Percentiles rank a stretch among this genome's conserved stretches.
Evolutionary conservation across 2,888 invertebrate species (phyloP).

Genomic region (Nasonovia ribisnigri): DNA sequence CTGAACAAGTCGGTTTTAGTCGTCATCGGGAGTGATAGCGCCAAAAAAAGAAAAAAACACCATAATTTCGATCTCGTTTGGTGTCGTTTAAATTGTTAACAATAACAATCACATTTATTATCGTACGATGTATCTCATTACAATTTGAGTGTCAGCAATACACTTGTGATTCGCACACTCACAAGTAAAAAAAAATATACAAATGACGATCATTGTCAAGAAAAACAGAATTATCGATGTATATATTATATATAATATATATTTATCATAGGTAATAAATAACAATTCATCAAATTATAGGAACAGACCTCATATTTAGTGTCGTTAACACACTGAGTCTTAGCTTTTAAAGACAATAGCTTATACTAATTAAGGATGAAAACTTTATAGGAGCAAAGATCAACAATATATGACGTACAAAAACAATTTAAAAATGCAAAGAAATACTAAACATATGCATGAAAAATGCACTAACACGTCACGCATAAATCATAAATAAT

Average conservation of each 20-base stretch:
- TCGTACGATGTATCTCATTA: not conserved
- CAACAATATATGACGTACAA: not conserved
- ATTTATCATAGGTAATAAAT: no score
- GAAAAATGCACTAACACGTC: not conserved
- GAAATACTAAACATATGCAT: not conserved
- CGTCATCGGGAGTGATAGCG: not conserved
- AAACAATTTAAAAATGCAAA: not conserved
- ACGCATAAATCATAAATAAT: not conserved
- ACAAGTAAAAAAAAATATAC: not conserved
- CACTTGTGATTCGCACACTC: not conserved
- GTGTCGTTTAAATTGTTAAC: not conserved
- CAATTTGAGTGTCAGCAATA: not conserved
- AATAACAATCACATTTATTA: not conserved
- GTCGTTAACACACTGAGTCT: not conserved
- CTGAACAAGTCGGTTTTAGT: not conserved
- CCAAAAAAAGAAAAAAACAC: not conserved
- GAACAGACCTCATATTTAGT: not conserved
- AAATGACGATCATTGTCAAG: not conserved
- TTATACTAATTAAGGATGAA: not conserved
- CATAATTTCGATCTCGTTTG: not conserved
- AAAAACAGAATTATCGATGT: not conserved
- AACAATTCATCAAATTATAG: not conserved
- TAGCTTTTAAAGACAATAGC: not conserved
- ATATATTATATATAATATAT: not conserved
- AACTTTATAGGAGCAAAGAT: no score